Base-by-base conservation (phyloP, 2,888 invertebrate genomes). In the Encarsia formosa region DNA sequence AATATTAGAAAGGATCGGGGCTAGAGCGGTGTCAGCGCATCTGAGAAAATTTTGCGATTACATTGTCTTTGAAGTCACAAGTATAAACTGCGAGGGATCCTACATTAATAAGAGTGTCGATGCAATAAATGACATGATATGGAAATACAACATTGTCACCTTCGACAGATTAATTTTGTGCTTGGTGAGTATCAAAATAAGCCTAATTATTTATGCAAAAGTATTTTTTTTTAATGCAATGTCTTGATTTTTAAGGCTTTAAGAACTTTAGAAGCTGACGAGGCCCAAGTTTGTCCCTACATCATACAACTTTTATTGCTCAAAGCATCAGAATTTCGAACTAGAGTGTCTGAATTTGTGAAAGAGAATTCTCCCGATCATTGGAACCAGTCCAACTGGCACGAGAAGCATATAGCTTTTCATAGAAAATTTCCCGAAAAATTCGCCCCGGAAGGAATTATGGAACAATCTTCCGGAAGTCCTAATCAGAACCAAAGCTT, bases 341-440 rank as follows among this genome's bases (percentile, higher is more conserved):
- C 88, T 68, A 79, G 96, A 56, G 90, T 95, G 0, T 87, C 88
- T 65, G 95, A 96, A 66, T 96, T 97, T 73, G 92, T 95, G 13
- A 90, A 90, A 70, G 95, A 95, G 74, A 95, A 95, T 73, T 91
- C 91, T 9, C 94, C 95, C 0, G 96, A 96, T 71, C 94, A 97
- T 75, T 97, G 96, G 96, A 91, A 91, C 68, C 94, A 95, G 70
- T 90, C 86, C 35, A 93, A 93, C 73, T 96, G 95, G 92, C 93
- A 97, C 71, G 96, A 97, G 65, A 93, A 94, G 65, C 96, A 96
- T 76, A 78, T 93, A 60, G 86, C 88, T 1, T 97, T 95, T 69
- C 94, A 95, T 66, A 80, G 91, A 63, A 94, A 92, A 68, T 96
- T 88, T 69, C 94, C 96, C 0, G 97, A 97, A 74, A 94, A 94